Evolutionary conservation across 2,797 vertebrate species (phyloP), one percentile per base, ranked within the genome.

Genomic region (Macroramphosus scolopax): DNA sequence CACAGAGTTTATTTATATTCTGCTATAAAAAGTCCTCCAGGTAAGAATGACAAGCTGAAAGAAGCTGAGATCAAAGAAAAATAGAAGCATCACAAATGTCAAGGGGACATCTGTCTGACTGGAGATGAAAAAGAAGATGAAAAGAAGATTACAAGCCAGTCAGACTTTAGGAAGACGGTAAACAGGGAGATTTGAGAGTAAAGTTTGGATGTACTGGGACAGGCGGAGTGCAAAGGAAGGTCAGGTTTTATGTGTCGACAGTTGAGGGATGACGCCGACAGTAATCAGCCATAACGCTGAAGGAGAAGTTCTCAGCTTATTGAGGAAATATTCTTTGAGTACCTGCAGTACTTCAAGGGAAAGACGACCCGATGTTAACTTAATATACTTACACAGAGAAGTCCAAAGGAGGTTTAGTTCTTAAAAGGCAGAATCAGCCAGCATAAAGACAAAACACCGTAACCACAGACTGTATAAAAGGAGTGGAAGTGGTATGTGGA

Each of bases 61-160:
- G 34, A 45, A 33, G 24, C 17, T 6, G 17, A 36, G 59, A 63
- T 68, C 59, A 73, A 70, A 65, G 56, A 11, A 29, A 20, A 54
- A 50, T 11, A 43, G 37, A 37, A 10, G 17, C 28, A 3, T 38
- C 60, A 54, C 29, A n/a, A 38, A 16, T 14, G 45, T 60, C 30
- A 8, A 33, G 39, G 35, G 53, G 36, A 13, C 44, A 41, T 42
- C 50, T 26, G 51, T 55, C 51, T 40, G 40, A 16, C 33, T 36
- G 6, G 30, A 58, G 44, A 50, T 26, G 44, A 15, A 5, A 25
- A 29, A 6, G 10, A 2, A 40, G 52, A 59, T 58, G 37, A 71
- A 58, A 73, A 59, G 51, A 12, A 14, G 16, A 56, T 28, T 47
- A 30, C 1, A 15, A 51, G 28, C 16, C 14, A 8, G 40, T 44